phyloP scores from a whole-genome alignment of 2,888 invertebrate species.

The Plebejus argus region DNA sequence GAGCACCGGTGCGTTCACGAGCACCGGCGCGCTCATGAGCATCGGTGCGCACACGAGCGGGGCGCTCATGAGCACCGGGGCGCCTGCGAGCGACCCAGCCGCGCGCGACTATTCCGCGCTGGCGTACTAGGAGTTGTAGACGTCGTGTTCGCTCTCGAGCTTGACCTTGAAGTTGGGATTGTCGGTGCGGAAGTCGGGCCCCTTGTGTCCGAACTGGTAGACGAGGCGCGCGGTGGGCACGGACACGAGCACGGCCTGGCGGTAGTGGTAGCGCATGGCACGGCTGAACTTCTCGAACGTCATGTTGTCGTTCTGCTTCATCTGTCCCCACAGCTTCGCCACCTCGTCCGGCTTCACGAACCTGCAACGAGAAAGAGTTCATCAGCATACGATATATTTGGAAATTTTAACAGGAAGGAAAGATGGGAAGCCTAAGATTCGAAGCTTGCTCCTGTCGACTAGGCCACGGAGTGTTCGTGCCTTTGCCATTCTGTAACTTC shows the following conservation, averaged over 20 bases:
- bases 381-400: not conserved
- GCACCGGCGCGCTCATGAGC: not conserved
- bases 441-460: too few relatives aligned
- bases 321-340: slow-evolving; percentile 91
- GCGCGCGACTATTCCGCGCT: not conserved
- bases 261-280: slow-evolving; percentile 94
- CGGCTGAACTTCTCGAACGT: slow-evolving; percentile 95
- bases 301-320: slow-evolving; percentile 94
- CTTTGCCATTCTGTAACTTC: too few relatives aligned
- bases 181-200: slow-evolving; percentile 87
- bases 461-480: too few relatives aligned
- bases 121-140: slow-evolving; percentile 48
- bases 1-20: not conserved
- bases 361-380: slow-evolving; percentile 62
- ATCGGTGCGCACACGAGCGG: not conserved
- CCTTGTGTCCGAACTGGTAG: slow-evolving; percentile 91
- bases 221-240: slow-evolving; percentile 88
- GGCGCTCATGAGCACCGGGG: not conserved
- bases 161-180: slow-evolving; percentile 80
- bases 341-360: slow-evolving; percentile 93
- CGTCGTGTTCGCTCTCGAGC: slow-evolving; percentile 60
- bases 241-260: slow-evolving; percentile 86
- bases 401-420: too few relatives aligned
- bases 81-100: not conserved
- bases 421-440: too few relatives aligned